Evolutionary conservation across 1,140 invertebrate genomes (phyloP), one percentile per base, ranked within the genome.

Genomic region (Popillia japonica): DNA sequence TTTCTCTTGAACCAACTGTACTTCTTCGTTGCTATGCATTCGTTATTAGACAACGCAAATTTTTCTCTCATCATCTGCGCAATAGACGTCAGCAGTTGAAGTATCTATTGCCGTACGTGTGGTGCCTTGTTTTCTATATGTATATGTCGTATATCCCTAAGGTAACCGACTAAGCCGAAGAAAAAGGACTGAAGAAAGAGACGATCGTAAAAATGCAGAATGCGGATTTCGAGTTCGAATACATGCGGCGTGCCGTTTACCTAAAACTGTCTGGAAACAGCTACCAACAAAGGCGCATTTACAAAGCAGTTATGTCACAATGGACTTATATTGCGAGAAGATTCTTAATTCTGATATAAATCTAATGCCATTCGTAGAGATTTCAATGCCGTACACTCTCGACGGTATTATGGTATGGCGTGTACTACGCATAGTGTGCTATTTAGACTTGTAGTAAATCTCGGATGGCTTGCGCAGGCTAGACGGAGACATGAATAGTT

Each of bases 281-380:
- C 61, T 68, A 17, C 27, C 61, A 34, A 68, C 61, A 68, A 68
- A 68, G 61, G 61, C 61, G 61, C 61, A 68, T 68, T 68, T 68
- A 68, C 61, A 68, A 68, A 68, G 61, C 61, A 68, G 61, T 68
- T 68, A 68, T 68, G 61, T 68, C 61, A 68, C 61, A 68, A 68
- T 27, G 61, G 61, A 68, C 61, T 68, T 68, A 68, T 68, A 68
- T 68, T 68, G 61, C 61, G 61, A 68, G 61, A 68, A 68, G 61
- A 68, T 68, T 68, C 61, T 68, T 68, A 68, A 68, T 68, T 68
- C 61, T 68, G 61, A 68, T 68, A 68, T 68, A 68, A 68, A 68
- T 68, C 61, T 68, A 68, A 68, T 68, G 61, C 61, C 61, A 68
- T 68, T 68, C 61, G 61, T 3, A 68, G 61, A 68, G 61, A 68